Percentiles rank a stretch among this genome's conserved stretches.
Evolutionary conservation across 2,113 vertebrate species (phyloP).

Genomic region (Cyprinodon variegatus): DNA sequence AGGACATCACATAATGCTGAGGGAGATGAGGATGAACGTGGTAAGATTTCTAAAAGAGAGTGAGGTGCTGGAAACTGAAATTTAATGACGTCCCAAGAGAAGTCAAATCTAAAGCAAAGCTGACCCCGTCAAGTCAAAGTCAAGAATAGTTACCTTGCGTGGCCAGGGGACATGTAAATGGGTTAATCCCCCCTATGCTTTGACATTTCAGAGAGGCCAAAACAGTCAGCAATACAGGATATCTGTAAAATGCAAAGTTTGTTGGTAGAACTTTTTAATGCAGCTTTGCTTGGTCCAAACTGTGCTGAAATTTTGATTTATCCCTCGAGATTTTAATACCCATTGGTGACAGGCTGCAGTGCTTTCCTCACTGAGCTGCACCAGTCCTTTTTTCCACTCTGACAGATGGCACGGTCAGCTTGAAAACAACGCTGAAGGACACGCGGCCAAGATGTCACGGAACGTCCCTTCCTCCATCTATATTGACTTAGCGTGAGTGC

Average conservation of each 20-base stretch:
- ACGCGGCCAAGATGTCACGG: slow-evolving; percentile 47
- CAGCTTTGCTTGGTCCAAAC: slow-evolving; percentile 20
- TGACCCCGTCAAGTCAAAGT: slow-evolving; percentile 69
- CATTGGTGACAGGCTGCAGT: slow-evolving; percentile 33
- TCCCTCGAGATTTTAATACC: neutral
- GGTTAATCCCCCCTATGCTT: slow-evolving; percentile 31
- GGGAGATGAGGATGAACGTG: slow-evolving; percentile 58
- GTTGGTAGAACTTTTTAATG: neutral
- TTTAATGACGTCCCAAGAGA: slow-evolving; percentile 77
- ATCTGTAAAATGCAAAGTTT: slow-evolving; percentile 7
- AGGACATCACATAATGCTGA: slow-evolving; percentile 58
- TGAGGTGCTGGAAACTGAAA: slow-evolving; percentile 69
- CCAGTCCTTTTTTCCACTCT: slow-evolving; percentile 25
- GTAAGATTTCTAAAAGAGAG: slow-evolving; percentile 62
- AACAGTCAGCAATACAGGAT: slow-evolving; percentile 48
- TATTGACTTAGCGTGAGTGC: slow-evolving; percentile 58
- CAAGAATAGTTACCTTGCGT: slow-evolving; percentile 60
- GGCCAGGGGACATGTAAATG: slow-evolving; percentile 66
- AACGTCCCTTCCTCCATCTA: slow-evolving; percentile 41
- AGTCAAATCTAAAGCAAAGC: slow-evolving; percentile 58
- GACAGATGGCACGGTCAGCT: slow-evolving; percentile 69
- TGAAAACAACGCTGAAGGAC: slow-evolving; percentile 71
- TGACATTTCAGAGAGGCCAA: slow-evolving; percentile 53
- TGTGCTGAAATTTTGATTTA: neutral
- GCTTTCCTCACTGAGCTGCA: slow-evolving; percentile 44